Conservation (phyloP, 2,888 invertebrate genomes). For the Sympetrum striolatum region DNA sequence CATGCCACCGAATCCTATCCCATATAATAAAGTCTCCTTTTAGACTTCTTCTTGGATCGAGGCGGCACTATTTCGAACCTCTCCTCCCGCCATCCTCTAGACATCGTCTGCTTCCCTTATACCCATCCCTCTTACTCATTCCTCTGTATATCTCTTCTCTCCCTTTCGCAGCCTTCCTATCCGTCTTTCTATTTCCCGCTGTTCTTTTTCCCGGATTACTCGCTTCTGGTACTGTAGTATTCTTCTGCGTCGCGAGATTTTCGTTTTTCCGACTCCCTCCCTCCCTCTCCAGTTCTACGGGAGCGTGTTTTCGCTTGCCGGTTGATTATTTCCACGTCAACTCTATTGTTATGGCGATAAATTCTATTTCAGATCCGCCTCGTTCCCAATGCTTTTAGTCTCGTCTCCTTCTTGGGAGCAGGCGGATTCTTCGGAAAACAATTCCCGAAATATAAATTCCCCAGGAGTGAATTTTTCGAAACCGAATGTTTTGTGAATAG, state of each 20-base stretch:
- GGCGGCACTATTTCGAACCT: not conserved
- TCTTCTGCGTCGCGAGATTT: not conserved
- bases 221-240: not conserved
- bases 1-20: not conserved
- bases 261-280: not conserved
- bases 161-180: slow-evolving; percentile 5
- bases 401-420: not conserved
- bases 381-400: not conserved
- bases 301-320: not conserved
- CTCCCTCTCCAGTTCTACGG: not conserved
- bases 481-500: too few species aligned
- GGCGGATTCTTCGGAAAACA: too few species aligned
- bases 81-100: not conserved
- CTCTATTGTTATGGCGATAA: not conserved
- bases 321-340: not conserved
- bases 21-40: slow-evolving; percentile 27
- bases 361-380: not conserved
- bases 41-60: slow-evolving; percentile 19
- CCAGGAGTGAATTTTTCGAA: too few species aligned
- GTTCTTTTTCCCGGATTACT: not conserved
- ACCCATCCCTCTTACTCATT: not conserved
- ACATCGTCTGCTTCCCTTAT: slow-evolving; percentile 4
- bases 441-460: too few species aligned
- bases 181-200: slow-evolving; percentile 16
- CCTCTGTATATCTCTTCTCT: not conserved